Conservation (phyloP, 2,888 invertebrate genomes). For the Phaedon cochleariae region DNA sequence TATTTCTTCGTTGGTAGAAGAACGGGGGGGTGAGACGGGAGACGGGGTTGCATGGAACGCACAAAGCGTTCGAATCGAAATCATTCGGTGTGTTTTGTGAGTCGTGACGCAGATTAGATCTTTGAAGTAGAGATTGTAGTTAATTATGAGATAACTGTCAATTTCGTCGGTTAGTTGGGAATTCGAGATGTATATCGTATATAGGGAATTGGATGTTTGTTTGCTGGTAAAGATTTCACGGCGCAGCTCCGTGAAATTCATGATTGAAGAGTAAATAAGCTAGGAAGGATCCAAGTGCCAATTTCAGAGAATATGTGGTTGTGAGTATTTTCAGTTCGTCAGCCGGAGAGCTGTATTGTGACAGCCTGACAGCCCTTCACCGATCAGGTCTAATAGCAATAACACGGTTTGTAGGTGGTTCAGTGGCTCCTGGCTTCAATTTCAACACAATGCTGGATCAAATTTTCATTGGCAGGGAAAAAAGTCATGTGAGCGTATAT, state of each 20-base stretch:
- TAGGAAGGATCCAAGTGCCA: too few species aligned
- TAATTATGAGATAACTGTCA: constrained; percentile 30
- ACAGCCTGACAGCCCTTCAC: too few species aligned
- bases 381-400: too few species aligned
- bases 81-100: constrained; percentile 23
- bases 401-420: too few species aligned
- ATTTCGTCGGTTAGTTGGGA: not conserved
- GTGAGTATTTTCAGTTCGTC: too few species aligned
- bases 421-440: too few species aligned
- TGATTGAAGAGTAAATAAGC: too few species aligned
- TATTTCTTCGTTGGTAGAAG: constrained; percentile 24
- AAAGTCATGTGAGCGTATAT: too few species aligned
- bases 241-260: not conserved
- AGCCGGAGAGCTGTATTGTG: too few species aligned
- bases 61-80: constrained; percentile 25
- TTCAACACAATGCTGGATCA: too few species aligned
- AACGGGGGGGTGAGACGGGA: constrained; percentile 20
- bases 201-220: not conserved
- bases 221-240: not conserved
- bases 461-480: too few species aligned
- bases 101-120: constrained; percentile 25
- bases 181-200: not conserved
- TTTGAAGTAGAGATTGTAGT: constrained; percentile 15
- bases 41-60: constrained; percentile 17
- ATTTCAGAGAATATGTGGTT: too few species aligned